Conservation (phyloP, 2,888 invertebrate species). For the Mallateleia sp. region DNA sequence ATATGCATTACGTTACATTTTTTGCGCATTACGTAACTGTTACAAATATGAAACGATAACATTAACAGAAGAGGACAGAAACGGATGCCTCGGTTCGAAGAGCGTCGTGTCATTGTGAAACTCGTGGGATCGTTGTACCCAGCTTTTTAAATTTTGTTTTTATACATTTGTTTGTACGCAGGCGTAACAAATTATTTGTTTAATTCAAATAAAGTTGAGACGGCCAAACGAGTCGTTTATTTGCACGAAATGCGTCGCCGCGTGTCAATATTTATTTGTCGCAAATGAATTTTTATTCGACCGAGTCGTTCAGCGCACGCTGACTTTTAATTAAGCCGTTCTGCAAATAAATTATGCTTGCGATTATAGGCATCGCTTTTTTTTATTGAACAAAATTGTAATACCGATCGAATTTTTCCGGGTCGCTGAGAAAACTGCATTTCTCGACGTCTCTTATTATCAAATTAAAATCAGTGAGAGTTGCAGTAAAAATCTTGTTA, state of each 20-base stretch:
- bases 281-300: constrained; percentile 40
- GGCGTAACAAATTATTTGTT: constrained; percentile 27
- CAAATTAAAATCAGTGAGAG: not conserved
- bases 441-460: constrained; percentile 33
- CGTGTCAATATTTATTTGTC: constrained; percentile 43
- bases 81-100: constrained; percentile 29
- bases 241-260: not conserved
- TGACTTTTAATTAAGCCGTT: constrained; percentile 29
- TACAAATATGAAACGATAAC: constrained; percentile 48
- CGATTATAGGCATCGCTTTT: constrained; percentile 3
- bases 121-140: not conserved
- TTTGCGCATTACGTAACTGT: constrained; percentile 49
- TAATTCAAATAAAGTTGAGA: constrained; percentile 36
- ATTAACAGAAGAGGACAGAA: constrained; percentile 30
- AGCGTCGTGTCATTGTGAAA: not conserved
- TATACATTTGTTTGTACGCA: not conserved
- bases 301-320: not conserved
- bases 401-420: constrained; percentile 16
- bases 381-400: constrained; percentile 7
- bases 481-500: constrained; percentile 5
- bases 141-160: not conserved
- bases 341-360: constrained; percentile 13
- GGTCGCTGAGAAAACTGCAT: not conserved
- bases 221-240: not conserved
- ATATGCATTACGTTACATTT: constrained; percentile 46